phyloP scores from a whole-genome alignment of 2,888 invertebrate species.

The Hirudinaria manillensis region DNA sequence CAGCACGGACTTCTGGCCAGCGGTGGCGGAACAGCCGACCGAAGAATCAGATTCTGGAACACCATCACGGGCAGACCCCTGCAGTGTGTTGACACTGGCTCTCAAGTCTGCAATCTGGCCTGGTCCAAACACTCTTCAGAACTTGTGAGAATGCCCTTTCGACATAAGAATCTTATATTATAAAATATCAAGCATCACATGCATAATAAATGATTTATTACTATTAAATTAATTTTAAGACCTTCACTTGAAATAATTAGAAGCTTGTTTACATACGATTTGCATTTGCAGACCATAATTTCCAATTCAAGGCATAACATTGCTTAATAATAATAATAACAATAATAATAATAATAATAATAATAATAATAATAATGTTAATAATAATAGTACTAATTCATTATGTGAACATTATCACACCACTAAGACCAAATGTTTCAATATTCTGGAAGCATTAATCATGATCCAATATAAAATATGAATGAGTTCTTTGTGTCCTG shows the following conservation, averaged over 20 bases:
- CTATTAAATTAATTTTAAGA: no score
- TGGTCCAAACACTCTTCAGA: slow-evolving; percentile 92
- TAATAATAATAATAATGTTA: no score
- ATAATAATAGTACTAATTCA: no score
- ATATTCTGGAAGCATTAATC: no score
- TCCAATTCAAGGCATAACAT: neutral
- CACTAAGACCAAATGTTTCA: no score
- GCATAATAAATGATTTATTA: no score
- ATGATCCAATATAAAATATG: no score
- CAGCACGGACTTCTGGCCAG: slow-evolving; percentile 80
- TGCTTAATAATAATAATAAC: no score
- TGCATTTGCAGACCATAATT: neutral
- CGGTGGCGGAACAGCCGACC: slow-evolving; percentile 91
- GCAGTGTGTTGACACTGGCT: slow-evolving; percentile 81
- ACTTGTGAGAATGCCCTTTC: slow-evolving; percentile 64
- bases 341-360: no score
- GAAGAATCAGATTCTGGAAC: slow-evolving; percentile 64
- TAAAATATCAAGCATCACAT: no score
- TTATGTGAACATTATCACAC: no score
- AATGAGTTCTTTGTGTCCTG: neutral
- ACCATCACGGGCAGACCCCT: slow-evolving; percentile 55
- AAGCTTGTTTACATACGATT: neutral
- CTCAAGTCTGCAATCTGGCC: slow-evolving; percentile 84
- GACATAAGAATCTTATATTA: neutral
- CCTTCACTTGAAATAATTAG: no score